These are phyloP conservation scores for Oceanites oceanicus DNA, from an alignment of 2,113 vertebrate genomes.

Conservation along the genomic window DNA sequence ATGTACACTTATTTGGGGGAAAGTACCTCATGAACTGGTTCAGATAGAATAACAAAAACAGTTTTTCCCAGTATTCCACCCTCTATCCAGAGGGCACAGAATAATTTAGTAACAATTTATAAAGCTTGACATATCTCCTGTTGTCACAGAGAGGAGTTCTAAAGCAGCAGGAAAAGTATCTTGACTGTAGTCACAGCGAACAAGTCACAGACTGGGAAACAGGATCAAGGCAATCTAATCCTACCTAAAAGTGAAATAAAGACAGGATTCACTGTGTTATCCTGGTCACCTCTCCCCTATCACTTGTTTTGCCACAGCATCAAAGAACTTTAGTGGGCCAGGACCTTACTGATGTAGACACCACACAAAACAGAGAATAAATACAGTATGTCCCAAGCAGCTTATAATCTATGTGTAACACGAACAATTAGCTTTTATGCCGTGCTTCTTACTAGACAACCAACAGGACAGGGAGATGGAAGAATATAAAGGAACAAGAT, in stretches of 20 bases:
- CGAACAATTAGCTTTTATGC: background rate
- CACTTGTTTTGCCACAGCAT: background rate
- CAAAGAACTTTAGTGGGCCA: background rate
- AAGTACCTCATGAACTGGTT: conserved; percentile 12
- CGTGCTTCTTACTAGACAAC: background rate
- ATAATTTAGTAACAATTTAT: conserved; percentile 14
- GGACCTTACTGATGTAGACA: background rate
- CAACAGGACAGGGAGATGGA: background rate
- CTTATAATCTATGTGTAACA: background rate
- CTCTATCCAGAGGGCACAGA: background rate
- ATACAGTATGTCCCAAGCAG: background rate
- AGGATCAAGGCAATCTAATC: background rate
- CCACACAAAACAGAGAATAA: background rate
- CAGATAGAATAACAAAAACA: background rate
- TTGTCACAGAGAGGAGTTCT: conserved; percentile 7
- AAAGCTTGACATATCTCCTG: background rate
- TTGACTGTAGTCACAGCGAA: background rate
- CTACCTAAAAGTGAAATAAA: background rate
- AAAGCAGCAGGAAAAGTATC: background rate
- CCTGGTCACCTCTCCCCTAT: background rate
- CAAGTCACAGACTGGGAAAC: background rate
- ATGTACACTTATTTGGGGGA: background rate
- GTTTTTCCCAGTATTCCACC: background rate
- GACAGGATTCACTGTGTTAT: background rate
- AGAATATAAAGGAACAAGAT: background rate